Evolutionary conservation across 2,113 vertebrate genomes (phyloP).

Genomic region (Percina caprodes): DNA sequence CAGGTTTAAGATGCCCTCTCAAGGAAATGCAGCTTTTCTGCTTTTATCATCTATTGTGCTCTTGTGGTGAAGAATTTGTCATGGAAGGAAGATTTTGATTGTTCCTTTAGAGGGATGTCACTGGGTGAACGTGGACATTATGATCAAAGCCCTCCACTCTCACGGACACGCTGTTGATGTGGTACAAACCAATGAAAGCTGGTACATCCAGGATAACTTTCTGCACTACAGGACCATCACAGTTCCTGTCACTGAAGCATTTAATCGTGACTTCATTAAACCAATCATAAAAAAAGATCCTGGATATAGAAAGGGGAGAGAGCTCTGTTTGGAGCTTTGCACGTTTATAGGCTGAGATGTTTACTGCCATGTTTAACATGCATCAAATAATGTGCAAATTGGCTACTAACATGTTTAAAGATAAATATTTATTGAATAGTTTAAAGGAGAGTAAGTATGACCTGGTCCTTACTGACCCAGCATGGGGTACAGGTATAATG

Average conservation of each 20-base stretch:
- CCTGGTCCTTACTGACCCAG: conserved; percentile 79
- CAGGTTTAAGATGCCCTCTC: conserved; percentile 47
- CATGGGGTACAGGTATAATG: conserved; percentile 68
- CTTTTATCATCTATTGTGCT: conserved; percentile 12
- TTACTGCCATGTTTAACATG: conserved; percentile 57
- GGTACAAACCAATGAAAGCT: conserved; percentile 70
- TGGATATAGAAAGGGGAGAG: conserved; percentile 64
- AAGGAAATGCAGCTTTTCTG: conserved; percentile 20
- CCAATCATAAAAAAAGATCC: conserved; percentile 54
- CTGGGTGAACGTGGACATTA: conserved; percentile 83
- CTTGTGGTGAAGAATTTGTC: conserved; percentile 30
- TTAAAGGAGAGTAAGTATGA: conserved; percentile 74
- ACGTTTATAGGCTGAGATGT: conserved; percentile 69
- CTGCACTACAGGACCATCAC: conserved; percentile 72
- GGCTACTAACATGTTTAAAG: conserved; percentile 68
- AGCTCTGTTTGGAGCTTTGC: conserved; percentile 48
- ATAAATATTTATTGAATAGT: conserved; percentile 61
- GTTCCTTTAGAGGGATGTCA: conserved; percentile 82
- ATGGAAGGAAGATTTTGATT: conserved; percentile 73
- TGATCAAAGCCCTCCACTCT: conserved; percentile 75
- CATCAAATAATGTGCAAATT: conserved; percentile 66
- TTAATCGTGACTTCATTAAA: conserved; percentile 71
- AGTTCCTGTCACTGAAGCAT: conserved; percentile 57
- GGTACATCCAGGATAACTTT: conserved; percentile 76
- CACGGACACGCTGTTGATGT: conserved; percentile 74